Conservation (phyloP, 2,888 invertebrate genomes). For the Dasypogon diadema region DNA sequence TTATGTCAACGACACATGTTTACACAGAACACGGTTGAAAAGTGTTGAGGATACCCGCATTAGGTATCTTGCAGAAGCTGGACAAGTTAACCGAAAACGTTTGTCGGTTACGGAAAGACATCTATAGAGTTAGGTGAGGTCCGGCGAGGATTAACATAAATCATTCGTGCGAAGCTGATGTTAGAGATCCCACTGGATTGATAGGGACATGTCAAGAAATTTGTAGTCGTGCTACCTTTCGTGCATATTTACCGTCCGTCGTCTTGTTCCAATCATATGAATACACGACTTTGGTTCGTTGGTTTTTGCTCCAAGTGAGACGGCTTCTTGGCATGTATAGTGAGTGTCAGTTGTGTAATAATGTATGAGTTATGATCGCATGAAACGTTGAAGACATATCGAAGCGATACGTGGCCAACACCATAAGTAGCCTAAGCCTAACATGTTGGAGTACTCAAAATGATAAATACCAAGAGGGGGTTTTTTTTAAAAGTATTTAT, state of each 20-base stretch:
- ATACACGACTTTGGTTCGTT: no score
- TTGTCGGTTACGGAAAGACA: not conserved
- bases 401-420: no score
- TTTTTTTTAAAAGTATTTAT: no score
- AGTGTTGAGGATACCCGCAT: constrained; percentile 33
- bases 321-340: no score
- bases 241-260: constrained; percentile 15
- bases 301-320: no score
- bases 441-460: no score
- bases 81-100: not conserved
- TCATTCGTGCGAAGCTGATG: constrained; percentile 22
- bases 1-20: constrained; percentile 43
- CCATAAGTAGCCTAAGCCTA: no score
- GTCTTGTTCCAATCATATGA: no score
- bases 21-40: constrained; percentile 24
- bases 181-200: constrained; percentile 25
- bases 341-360: no score
- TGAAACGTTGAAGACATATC: no score
- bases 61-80: constrained; percentile 9
- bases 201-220: constrained; percentile 47
- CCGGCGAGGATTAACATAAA: constrained; percentile 27
- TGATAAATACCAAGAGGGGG: no score
- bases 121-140: not conserved
- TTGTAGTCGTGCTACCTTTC: constrained; percentile 28
- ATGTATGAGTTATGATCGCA: no score